Base-by-base conservation (phyloP, 2,888 invertebrate genomes). In the Dugesia japonica region DNA sequence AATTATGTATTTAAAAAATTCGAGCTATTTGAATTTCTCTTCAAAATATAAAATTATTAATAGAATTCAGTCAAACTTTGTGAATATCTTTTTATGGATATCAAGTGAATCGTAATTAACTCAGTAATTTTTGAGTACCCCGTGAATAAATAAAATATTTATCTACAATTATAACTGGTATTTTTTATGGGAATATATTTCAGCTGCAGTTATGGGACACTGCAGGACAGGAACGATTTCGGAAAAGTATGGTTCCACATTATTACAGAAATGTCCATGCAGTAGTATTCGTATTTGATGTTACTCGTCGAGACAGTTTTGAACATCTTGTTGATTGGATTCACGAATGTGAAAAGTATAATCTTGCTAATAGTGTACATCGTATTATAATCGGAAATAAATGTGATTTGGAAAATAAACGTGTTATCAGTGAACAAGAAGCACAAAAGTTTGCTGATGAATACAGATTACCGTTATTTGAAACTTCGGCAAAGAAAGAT, bases 211-310 rank as follows among this genome's bases (percentile, higher is more conserved):
- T 90, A 72, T 90, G 90, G 90, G 90, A 88, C 80, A 90, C 90
- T 0, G 91, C 91, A 0, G 91, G 91, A 0, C 91, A 91, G 82
- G 91, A 91, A 84, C 84, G 90, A 78, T 91, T 90, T 84, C 87
- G 91, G 17, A 89, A 89, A 82, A 89, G 90, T 0, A 90, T 91
- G 89, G 89, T 90, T 23, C 89, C 89, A 81, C 91, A 91, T 84
- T 91, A 91, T 84, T 91, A 91, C 82, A 86, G 90, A 77, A 91
- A 91, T 84, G 89, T 89, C 0, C 89, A 90, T 83, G 90, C 91
- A n/a, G 89, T 91, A n/a, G 89, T 91, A 73, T 89, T 91, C 81
- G 90, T 90, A 0, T 91, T 90, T 85, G 91, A 91, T 85, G 89
- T 91, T 76, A 90, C 90, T 9, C 89, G 85, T 79, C 81, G 87